phyloP scores from a whole-genome alignment of 2,888 invertebrate genomes.

The Nemoura dubitans region DNA sequence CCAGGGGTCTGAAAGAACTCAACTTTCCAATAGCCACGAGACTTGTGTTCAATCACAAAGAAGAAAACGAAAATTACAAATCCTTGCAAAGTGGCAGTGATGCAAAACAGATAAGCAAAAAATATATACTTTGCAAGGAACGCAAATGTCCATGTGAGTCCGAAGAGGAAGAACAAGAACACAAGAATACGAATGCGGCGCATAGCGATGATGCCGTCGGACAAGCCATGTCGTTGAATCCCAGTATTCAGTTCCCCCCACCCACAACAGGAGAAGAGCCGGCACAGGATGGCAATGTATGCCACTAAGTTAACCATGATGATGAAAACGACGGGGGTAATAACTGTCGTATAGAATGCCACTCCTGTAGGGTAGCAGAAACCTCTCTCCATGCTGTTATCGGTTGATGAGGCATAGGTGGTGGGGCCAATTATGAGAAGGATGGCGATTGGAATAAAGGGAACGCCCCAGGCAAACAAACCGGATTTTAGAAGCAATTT shows the following conservation, averaged over 20 bases:
- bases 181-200: constrained; percentile 53
- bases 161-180: constrained; percentile 69
- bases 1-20: neutral
- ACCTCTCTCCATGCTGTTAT: neutral
- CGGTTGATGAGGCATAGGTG: constrained; percentile 61
- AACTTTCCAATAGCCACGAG: constrained; percentile 63
- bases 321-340: constrained; percentile 30
- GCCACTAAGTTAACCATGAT: constrained; percentile 25
- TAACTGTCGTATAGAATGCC: constrained; percentile 19
- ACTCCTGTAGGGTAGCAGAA: constrained; percentile 36
- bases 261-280: constrained; percentile 52
- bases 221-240: constrained; percentile 17
- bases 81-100: constrained; percentile 71
- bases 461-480: constrained; percentile 70
- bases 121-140: constrained; percentile 62
- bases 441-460: constrained; percentile 64
- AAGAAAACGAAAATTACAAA: constrained; percentile 71
- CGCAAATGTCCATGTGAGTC: constrained; percentile 71
- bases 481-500: constrained; percentile 71
- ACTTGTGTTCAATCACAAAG: constrained; percentile 66
- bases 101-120: constrained; percentile 70
- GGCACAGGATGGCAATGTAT: constrained; percentile 34
- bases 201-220: constrained; percentile 4
- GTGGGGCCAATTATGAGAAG: constrained; percentile 61
- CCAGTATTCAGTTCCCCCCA: neutral